Percentiles rank a stretch among this genome's conserved stretches.
phyloP scores from a whole-genome alignment of 92 coral and sea anemone species.

The Desmophyllum pertusum region DNA sequence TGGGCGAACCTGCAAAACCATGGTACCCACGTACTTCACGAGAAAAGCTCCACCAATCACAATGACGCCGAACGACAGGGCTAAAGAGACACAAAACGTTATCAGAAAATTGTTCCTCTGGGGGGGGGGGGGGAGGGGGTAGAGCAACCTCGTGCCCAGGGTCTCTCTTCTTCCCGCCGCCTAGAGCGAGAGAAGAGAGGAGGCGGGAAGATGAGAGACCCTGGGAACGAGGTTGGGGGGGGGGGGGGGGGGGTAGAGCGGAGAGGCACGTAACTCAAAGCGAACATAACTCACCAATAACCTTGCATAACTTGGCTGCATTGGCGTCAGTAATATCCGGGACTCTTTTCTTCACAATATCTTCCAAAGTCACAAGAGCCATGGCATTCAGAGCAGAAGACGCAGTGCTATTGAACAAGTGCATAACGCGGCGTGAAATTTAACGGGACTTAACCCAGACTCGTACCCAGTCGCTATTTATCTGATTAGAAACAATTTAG shows the following conservation, averaged over 20 bases:
- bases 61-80: slow-evolving; percentile 74
- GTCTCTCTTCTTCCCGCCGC: too few relatives aligned
- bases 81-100: slow-evolving; percentile 30
- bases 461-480: too few relatives aligned
- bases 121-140: not conserved
- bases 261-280: not conserved
- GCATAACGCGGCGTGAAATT: not conserved
- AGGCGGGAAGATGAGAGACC: too few relatives aligned
- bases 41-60: slow-evolving; percentile 90
- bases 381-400: slow-evolving; percentile 94
- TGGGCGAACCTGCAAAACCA: slow-evolving; percentile 89
- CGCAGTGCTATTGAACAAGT: slow-evolving; percentile 70
- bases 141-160: too few relatives aligned
- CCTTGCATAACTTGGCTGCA: slow-evolving; percentile 91
- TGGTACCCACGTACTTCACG: slow-evolving; percentile 87
- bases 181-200: too few relatives aligned
- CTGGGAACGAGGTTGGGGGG: too few relatives aligned
- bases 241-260: not conserved
- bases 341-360: slow-evolving; percentile 80
- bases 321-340: slow-evolving; percentile 79
- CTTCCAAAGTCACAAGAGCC: slow-evolving; percentile 86
- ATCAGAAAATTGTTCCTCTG: not conserved
- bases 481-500: too few relatives aligned
- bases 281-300: slow-evolving; percentile 60
- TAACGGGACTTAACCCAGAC: too few relatives aligned